phyloP scores from a whole-genome alignment of 1,140 invertebrate species.

The Drosophila prosaltans region DNA sequence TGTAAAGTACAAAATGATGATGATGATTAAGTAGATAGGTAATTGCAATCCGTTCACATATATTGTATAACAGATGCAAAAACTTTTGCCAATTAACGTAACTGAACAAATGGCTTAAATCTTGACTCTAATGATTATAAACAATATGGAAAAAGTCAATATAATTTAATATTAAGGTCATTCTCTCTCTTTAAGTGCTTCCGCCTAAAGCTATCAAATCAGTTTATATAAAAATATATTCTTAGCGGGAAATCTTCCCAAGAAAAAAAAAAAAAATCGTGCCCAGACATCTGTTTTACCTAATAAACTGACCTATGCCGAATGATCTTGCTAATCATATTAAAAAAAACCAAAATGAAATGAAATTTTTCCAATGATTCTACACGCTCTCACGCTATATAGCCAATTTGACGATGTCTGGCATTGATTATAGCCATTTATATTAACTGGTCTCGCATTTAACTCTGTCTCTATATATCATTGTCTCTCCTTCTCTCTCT shows the following conservation, averaged over 20 bases:
- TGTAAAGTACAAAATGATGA: slow-evolving; percentile 53
- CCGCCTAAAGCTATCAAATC: neutral
- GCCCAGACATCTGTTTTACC: slow-evolving; percentile 25
- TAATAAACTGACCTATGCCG: slow-evolving; percentile 49
- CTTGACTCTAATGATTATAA: neutral
- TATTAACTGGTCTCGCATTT: slow-evolving; percentile 41
- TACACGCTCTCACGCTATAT: slow-evolving; percentile 21
- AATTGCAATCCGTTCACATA: slow-evolving; percentile 15
- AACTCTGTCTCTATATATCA: slow-evolving; percentile 3
- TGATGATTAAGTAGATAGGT: slow-evolving; percentile 32
- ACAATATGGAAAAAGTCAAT: neutral
- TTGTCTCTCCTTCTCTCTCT: neutral
- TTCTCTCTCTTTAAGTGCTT: neutral
- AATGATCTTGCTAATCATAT: slow-evolving; percentile 10
- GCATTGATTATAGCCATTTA: slow-evolving; percentile 50
- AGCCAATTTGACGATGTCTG: slow-evolving; percentile 50
- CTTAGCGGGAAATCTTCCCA: neutral
- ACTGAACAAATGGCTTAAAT: neutral
- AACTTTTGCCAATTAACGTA: neutral
- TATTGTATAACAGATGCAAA: slow-evolving; percentile 1
- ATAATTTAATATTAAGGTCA: neutral
- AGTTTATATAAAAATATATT: neutral
- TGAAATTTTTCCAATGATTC: slow-evolving; percentile 32
- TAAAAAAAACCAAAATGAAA: neutral
- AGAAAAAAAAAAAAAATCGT: slow-evolving; percentile 16